Base-by-base conservation (phyloP, 2,113 vertebrate genomes). In the Tenebrosternarchus preto region DNA sequence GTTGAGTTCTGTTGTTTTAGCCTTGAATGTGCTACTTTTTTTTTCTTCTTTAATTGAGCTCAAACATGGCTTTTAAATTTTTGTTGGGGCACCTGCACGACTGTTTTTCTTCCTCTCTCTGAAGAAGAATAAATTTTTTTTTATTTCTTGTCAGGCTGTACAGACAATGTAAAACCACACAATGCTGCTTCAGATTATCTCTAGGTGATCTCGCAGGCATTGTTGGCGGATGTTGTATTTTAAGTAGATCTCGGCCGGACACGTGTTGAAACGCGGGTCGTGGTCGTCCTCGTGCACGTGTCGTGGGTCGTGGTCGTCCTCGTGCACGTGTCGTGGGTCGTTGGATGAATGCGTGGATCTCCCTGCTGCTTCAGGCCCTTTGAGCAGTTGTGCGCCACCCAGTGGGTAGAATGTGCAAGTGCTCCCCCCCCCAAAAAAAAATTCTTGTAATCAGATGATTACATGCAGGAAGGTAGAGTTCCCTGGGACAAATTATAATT, bases 351-450 rank as follows among this genome's bases (percentile, higher is more conserved):
- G 36, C 53, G 27, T 73, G 59, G 43, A 50, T 50, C 43, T 12
- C 22, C n/a, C 24, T 69, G 36, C 55, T 67, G 71, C 66, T 39
- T 74, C 66, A 55, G 59, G 25, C 55, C 36, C 43, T 50, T 50
- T 50, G 63, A 63, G 55, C 43, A 15, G 3, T 50, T 50, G 43
- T 50, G 73, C 43, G 39, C 67, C 57, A 77, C 68, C 67, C 77
- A 66, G 55, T 77, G 67, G 55, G 55, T 33, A 76, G 67, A 82
- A 82, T 71, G 64, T 20, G 11, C 25, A 71, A 63, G 33, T 8
- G 16, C 43, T 36, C 73, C 17, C 20, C 16, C 25, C 66, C 56
- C 63, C 25, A 4, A 27, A n/a, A n/a, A n/a, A n/a, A n/a, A 15
- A 1, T 66, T 50, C 63, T 63, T 53, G 6, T 17, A 29, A 29